Conservation (phyloP, 2,113 vertebrate genomes). For the Prinia subflava region DNA sequence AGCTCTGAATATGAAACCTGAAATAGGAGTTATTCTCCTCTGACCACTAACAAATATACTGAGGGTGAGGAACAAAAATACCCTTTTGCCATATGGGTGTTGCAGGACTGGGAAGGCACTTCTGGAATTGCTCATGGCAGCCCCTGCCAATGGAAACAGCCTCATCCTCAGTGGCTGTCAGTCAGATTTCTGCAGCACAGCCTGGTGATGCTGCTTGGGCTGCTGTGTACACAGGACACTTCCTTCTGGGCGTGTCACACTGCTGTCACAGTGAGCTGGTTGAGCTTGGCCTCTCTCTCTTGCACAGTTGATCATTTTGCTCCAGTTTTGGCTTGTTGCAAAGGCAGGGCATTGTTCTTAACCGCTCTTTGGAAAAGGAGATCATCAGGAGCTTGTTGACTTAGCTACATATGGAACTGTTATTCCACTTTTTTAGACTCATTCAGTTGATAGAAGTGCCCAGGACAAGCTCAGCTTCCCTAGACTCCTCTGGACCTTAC, state of each 20-base stretch:
- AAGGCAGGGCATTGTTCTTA: background rate
- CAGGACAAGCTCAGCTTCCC: background rate
- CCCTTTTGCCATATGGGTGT: background rate
- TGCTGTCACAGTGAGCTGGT: accelerated
- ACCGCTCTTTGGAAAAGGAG: background rate
- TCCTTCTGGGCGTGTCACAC: background rate
- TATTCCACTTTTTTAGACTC: background rate
- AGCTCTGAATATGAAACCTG: background rate
- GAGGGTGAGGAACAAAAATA: background rate
- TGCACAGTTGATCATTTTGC: background rate
- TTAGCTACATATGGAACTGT: accelerated
- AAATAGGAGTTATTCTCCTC: background rate
- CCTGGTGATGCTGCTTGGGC: background rate
- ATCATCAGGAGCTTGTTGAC: background rate
- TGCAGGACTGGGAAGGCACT: background rate
- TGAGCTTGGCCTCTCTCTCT: no score
- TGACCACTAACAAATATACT: background rate
- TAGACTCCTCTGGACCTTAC: accelerated
- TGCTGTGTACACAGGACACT: background rate
- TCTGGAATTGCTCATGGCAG: background rate
- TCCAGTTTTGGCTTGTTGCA: background rate
- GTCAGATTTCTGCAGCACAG: background rate
- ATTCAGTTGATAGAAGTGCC: background rate
- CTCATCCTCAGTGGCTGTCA: background rate
- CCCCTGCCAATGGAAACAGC: background rate